These are phyloP conservation scores for Chelidonichthys spinosus DNA, from an alignment of 2,797 vertebrate genomes.

Conservation along the genomic window DNA sequence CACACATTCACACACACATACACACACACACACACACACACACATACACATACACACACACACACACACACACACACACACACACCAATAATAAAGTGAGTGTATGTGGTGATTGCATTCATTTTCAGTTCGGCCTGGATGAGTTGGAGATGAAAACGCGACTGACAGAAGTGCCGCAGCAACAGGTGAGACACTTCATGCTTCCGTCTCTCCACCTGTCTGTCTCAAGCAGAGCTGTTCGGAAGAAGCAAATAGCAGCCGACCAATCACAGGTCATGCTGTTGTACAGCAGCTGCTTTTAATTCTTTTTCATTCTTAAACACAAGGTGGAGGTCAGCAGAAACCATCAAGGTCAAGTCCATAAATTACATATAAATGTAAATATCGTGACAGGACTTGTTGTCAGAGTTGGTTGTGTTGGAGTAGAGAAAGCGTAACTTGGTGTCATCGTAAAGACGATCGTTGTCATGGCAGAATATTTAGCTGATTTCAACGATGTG, in stretches of 20 bases:
- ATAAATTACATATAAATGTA: too few relatives aligned
- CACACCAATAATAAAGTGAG: not conserved
- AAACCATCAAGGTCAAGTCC: too few relatives aligned
- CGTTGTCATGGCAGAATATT: too few relatives aligned
- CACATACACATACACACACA: not conserved
- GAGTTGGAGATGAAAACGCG: fast-evolving
- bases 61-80: not conserved
- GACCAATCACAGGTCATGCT: not conserved
- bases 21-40: not conserved
- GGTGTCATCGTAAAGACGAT: too few relatives aligned
- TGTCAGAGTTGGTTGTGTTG: too few relatives aligned
- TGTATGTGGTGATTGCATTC: not conserved
- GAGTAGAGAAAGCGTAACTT: too few relatives aligned
- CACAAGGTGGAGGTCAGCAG: too few relatives aligned
- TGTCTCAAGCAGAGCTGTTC: not conserved
- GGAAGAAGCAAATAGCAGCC: not conserved
- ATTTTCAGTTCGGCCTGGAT: conserved; percentile 52
- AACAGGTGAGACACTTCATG: conserved; percentile 30
- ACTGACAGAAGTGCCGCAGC: not conserved
- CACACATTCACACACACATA: not conserved
- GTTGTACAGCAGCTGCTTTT: not conserved
- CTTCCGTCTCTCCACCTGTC: not conserved
- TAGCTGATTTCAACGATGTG: too few relatives aligned
- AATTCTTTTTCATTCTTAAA: not conserved
- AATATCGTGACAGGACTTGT: too few relatives aligned